These are phyloP conservation scores for Aptenodytes forsteri DNA, from an alignment of 2,113 vertebrate species.

Conservation along the genomic window DNA sequence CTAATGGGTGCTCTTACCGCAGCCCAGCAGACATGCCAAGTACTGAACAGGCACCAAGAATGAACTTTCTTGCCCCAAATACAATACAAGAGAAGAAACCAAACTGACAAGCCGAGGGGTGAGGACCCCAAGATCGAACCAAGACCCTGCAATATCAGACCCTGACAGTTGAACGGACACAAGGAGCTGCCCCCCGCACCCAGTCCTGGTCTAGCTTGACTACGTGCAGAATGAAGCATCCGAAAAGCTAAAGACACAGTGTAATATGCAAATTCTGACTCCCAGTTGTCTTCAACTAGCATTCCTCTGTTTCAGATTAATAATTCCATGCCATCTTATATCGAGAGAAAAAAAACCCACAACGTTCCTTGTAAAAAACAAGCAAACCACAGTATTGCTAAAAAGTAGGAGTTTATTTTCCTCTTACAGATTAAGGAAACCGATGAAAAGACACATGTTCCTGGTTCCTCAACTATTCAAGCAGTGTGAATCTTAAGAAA, in stretches of 20 bases:
- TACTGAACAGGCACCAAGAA: background rate
- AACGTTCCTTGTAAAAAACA: background rate
- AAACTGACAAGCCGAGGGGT: accelerated
- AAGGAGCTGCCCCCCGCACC: background rate
- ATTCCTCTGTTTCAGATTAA: background rate
- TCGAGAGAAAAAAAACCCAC: background rate
- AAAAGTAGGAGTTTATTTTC: background rate
- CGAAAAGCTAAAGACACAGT: background rate
- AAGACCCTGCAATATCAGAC: background rate
- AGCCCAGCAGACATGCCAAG: background rate
- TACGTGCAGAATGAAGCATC: background rate
- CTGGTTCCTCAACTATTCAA: background rate
- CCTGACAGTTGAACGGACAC: background rate
- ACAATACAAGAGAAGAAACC: background rate
- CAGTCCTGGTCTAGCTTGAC: background rate
- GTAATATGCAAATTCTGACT: background rate
- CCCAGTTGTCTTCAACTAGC: background rate
- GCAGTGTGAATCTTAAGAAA: background rate
- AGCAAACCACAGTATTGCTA: background rate
- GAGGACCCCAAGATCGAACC: background rate
- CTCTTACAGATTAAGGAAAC: background rate
- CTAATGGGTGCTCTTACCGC: background rate
- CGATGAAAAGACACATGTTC: accelerated
- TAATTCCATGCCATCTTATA: background rate
- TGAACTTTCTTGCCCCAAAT: background rate